phyloP scores from a whole-genome alignment of 2,888 invertebrate species.

The Aplocera efformata region DNA sequence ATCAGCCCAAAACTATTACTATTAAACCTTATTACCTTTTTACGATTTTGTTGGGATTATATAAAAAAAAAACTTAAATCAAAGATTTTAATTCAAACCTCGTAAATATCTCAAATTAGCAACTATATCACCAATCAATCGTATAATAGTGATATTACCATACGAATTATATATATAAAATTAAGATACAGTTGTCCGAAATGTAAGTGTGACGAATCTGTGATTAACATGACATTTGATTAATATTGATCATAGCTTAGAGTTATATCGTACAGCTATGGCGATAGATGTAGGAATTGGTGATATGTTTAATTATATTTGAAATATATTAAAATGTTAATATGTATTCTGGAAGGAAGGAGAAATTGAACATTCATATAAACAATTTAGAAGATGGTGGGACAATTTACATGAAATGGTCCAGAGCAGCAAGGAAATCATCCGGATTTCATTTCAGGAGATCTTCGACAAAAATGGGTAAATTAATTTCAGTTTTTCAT shows the following conservation, averaged over 20 bases:
- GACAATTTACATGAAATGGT: too few relatives aligned
- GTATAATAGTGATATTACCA: conserved; percentile 16
- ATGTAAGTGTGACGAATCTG: conserved; percentile 29
- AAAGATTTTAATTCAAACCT: conserved; percentile 7
- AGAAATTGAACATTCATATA: too few relatives aligned
- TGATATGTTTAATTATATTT: too few relatives aligned
- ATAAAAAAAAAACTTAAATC: too few relatives aligned
- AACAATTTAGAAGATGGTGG: too few relatives aligned
- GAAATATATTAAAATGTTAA: too few relatives aligned
- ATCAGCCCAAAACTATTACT: conserved; percentile 8
- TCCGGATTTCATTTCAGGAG: too few relatives aligned
- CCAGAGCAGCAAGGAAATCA: too few relatives aligned
- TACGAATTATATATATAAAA: conserved; percentile 18
- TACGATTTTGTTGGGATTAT: conserved; percentile 1
- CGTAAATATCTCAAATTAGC: conserved; percentile 23
- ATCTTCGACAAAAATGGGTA: too few relatives aligned
- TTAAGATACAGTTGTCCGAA: conserved; percentile 21
- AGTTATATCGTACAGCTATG: background rate
- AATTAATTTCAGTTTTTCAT: too few relatives aligned
- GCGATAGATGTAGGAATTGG: conserved; percentile 1
- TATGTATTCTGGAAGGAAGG: too few relatives aligned
- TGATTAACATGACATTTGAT: conserved; percentile 29
- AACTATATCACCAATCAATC: conserved; percentile 17
- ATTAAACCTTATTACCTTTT: conserved; percentile 5
- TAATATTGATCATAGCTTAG: conserved; percentile 5